Evolutionary conservation across 1,140 invertebrate species (phyloP).

Genomic region (Amyelois transitella): DNA sequence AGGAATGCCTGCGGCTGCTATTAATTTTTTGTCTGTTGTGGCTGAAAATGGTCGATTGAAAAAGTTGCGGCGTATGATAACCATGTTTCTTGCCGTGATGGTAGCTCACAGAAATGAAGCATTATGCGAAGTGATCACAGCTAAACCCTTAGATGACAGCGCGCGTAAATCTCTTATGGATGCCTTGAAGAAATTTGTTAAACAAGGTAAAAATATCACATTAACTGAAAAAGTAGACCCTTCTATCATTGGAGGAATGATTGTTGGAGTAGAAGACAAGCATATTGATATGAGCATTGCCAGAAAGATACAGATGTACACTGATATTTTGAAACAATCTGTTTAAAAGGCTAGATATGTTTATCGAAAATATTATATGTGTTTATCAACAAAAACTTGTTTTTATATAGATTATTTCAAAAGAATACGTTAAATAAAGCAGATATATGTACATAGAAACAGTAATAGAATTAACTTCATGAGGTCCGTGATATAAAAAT

Average conservation of each 20-base stretch:
- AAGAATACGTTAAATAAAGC: too few species aligned
- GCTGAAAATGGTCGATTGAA: constrained; percentile 57
- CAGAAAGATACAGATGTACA: constrained; percentile 53
- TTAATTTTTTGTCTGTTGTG: constrained; percentile 48
- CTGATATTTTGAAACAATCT: constrained; percentile 45
- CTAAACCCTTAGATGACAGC: constrained; percentile 41
- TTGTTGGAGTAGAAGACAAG: constrained; percentile 57
- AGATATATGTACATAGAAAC: too few species aligned
- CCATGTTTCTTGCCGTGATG: constrained; percentile 47
- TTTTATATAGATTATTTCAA: too few species aligned
- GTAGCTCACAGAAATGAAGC: constrained; percentile 57
- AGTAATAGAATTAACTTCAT: too few species aligned
- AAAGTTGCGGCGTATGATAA: constrained; percentile 41
- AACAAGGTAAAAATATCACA: constrained; percentile 45
- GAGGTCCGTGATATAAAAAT: too few species aligned
- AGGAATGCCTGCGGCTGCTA: constrained; percentile 47
- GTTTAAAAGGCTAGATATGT: constrained; percentile 22
- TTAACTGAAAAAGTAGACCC: constrained; percentile 52
- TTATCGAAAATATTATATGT: constrained; percentile 11
- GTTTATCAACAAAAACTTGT: constrained; percentile 14
- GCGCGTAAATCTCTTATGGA: constrained; percentile 34
- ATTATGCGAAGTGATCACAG: constrained; percentile 57
- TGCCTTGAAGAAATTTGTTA: constrained; percentile 41
- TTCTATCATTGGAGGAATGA: constrained; percentile 52
- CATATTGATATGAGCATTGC: constrained; percentile 57